These are phyloP conservation scores for Pseudococcus viburni DNA, from an alignment of 2,888 invertebrate genomes.

Conservation along the genomic window DNA sequence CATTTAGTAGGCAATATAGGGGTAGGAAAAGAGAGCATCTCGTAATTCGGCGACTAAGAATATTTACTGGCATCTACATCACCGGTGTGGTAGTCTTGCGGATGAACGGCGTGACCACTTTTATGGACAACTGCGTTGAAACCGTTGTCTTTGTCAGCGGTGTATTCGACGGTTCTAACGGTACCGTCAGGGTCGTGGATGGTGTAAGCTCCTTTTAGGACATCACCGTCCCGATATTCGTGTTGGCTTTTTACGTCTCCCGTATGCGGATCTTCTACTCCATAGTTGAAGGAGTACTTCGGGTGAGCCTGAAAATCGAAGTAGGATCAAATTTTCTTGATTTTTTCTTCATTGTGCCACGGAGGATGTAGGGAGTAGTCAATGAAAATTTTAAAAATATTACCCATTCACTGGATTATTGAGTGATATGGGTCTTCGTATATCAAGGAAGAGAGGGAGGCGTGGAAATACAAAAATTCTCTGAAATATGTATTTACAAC, in stretches of 20 bases:
- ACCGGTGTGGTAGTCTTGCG: slow-evolving; percentile 66
- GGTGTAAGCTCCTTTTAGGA: slow-evolving; percentile 69
- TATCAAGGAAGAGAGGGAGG: no score
- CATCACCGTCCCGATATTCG: slow-evolving; percentile 69
- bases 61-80: slow-evolving; percentile 54
- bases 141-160: slow-evolving; percentile 69
- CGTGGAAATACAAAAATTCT: no score
- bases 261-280: slow-evolving; percentile 69
- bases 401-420: no score
- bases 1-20: background rate
- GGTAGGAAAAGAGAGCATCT: background rate
- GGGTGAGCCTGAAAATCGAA: slow-evolving; percentile 69
- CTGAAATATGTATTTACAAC: no score
- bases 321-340: no score
- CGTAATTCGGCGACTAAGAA: background rate
- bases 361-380: no score
- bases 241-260: slow-evolving; percentile 69
- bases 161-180: slow-evolving; percentile 69
- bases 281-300: slow-evolving; percentile 69
- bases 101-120: slow-evolving; percentile 69
- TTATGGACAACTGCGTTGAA: slow-evolving; percentile 70
- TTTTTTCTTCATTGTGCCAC: no score
- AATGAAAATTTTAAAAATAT: no score
- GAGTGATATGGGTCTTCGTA: no score
- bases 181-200: slow-evolving; percentile 69